Percentiles rank a stretch among this genome's conserved stretches.
Evolutionary conservation across 1,140 invertebrate genomes (phyloP).

Genomic region (Leptinotarsa texana): DNA sequence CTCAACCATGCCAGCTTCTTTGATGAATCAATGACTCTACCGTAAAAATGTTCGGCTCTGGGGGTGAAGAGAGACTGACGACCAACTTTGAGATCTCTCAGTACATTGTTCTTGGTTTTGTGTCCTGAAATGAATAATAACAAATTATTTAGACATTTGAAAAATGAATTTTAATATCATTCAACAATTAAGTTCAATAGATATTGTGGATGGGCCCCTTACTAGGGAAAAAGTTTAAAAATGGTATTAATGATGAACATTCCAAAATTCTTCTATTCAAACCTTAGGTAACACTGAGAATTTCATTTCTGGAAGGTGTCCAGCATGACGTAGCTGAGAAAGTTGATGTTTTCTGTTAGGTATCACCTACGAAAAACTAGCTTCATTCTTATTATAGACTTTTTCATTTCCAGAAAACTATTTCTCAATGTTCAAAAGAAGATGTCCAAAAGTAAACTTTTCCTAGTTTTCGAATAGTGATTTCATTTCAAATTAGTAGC

Average conservation of each 20-base stretch:
- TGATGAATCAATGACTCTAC: conserved; percentile 2
- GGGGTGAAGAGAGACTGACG: neutral
- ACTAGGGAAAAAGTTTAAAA: neutral
- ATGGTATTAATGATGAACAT: no score
- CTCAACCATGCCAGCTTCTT: conserved; percentile 4
- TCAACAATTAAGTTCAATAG: neutral
- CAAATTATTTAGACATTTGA: neutral
- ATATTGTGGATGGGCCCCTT: neutral
- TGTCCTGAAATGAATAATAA: neutral
- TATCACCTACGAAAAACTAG: neutral
- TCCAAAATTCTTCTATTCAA: no score
- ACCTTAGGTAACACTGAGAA: no score
- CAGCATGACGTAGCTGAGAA: no score
- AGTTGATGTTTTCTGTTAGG: no score
- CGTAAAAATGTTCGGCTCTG: neutral
- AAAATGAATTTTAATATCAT: neutral
- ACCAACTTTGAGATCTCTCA: neutral
- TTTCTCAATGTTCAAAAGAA: no score
- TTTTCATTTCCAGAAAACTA: no score
- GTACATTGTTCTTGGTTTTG: neutral
- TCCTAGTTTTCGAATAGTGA: neutral
- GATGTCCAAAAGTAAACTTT: neutral
- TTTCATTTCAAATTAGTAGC: neutral
- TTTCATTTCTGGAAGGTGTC: no score
- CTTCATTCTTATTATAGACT: no score